Evolutionary conservation across 2,797 vertebrate genomes (phyloP).

Genomic region (Mormyrops attenuatus): DNA sequence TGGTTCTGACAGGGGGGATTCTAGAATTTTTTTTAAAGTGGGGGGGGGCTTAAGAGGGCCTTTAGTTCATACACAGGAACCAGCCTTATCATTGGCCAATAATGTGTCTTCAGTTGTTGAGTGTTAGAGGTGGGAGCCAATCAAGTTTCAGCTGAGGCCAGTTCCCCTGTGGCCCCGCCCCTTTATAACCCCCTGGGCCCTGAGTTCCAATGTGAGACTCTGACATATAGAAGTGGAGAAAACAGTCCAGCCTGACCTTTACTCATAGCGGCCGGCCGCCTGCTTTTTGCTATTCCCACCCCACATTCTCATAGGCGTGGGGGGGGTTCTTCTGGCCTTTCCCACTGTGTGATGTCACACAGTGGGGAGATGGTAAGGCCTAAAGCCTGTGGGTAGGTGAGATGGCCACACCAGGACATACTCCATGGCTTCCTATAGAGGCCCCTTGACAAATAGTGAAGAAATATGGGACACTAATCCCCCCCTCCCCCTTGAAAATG

Average conservation of each 20-base stretch:
- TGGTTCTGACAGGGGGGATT: background rate
- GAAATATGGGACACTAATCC: background rate
- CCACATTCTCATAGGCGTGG: background rate
- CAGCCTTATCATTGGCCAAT: background rate
- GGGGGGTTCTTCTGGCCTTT: background rate
- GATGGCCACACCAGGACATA: background rate
- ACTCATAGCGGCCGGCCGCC: background rate
- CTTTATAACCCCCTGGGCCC: background rate
- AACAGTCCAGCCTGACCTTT: background rate
- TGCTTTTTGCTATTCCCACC: background rate
- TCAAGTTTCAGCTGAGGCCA: background rate
- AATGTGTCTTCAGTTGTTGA: background rate
- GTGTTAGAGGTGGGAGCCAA: background rate
- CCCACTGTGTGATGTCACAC: background rate
- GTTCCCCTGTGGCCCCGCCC: background rate
- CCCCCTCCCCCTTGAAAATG: background rate
- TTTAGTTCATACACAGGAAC: background rate
- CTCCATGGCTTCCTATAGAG: background rate
- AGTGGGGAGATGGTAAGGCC: background rate
- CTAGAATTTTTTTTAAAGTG: background rate
- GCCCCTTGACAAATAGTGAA: background rate
- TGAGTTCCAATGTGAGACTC: background rate
- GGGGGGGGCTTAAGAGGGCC: background rate
- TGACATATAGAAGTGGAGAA: background rate
- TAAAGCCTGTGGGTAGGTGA: background rate